Evolutionary conservation across 2,888 invertebrate genomes (phyloP).

Genomic region (Dichetophora obliterata): DNA sequence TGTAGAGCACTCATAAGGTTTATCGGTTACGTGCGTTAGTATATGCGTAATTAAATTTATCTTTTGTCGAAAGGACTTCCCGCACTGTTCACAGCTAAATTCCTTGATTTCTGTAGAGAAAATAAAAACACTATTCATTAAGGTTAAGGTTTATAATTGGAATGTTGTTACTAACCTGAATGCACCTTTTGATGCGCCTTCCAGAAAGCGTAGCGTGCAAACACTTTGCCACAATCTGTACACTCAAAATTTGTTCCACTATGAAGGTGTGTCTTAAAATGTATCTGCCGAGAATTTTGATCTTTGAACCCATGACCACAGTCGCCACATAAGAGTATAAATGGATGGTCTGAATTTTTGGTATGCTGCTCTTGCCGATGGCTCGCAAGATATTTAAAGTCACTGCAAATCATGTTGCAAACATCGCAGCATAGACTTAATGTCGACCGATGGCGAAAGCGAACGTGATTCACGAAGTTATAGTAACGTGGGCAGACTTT

Average conservation of each 20-base stretch:
- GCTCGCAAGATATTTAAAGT: constrained; percentile 44
- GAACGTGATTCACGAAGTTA: constrained; percentile 59
- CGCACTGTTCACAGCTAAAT: constrained; percentile 71
- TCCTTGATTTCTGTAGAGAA: constrained; percentile 52
- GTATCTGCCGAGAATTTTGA: constrained; percentile 49
- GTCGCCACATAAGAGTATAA: constrained; percentile 48
- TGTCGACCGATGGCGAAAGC: constrained; percentile 53
- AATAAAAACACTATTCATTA: too few species aligned
- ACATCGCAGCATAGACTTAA: constrained; percentile 55
- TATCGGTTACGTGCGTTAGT: constrained; percentile 70
- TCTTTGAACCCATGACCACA: constrained; percentile 57
- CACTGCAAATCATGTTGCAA: constrained; percentile 49
- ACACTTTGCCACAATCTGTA: constrained; percentile 42
- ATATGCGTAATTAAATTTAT: constrained; percentile 72
- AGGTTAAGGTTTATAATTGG: neutral
- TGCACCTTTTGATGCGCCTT: constrained; percentile 56
- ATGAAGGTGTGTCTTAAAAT: constrained; percentile 50
- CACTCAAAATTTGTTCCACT: constrained; percentile 37
- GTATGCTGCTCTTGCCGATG: constrained; percentile 50
- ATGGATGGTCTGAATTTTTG: constrained; percentile 39
- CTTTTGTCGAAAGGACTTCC: constrained; percentile 70
- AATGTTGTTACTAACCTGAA: constrained; percentile 47
- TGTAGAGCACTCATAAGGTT: constrained; percentile 68
- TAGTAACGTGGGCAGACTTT: constrained; percentile 55
- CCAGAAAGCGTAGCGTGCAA: constrained; percentile 39